Base-by-base conservation (phyloP, 2,888 invertebrate species). In the Noctua janthina region DNA sequence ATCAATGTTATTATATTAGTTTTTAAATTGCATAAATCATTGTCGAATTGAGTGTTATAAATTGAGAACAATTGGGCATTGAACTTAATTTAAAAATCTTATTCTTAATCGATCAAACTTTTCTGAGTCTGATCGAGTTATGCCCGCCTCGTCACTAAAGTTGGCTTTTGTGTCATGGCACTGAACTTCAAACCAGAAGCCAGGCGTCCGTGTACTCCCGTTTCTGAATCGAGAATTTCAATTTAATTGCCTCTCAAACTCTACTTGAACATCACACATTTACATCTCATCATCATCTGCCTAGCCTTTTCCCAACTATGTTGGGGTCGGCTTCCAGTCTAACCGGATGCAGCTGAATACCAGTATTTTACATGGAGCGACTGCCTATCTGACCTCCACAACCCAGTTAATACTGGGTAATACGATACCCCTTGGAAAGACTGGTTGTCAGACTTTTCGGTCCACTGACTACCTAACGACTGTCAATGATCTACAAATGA, bases 1-100 rank as follows among this genome's bases (percentile, higher is more conserved):
- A 84, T 90, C 86, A 90, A 84, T 86, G 64, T 71, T 81, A 74
- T 73, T 79, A 81, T 72, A 78, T 74, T 83, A 75, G 74, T 78
- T 85, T 86, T 81, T 90, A 82, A 87, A 88, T 89, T 85, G 83
- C 74, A 76, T 85, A 85, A 89, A 90, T 87, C 78, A 85, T 70
- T 29, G 59, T 74, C 81, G 51, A 79, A 79, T 79, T 73, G 67
- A 86, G 54, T 70, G 69, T 67, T 78, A 68, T 74, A 72, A 88
- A 89, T 90, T 88, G 87, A 80, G 76, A 77, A 84, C 87, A 88
- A 88, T 87, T 89, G 84, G 76, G 15, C 72, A 70, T 77, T 87
- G 81, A 78, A 73, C 82, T 84, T 84, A 82, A 89, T 85, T 89
- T 79, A 78, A 86, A 80, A 81, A 81, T 76, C 76, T 66, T 81